A percentile compares a stretch with the other conserved stretches of the same genome.
Conservation (phyloP, 2,797 vertebrate genomes). For the Anguilla marmorata region DNA sequence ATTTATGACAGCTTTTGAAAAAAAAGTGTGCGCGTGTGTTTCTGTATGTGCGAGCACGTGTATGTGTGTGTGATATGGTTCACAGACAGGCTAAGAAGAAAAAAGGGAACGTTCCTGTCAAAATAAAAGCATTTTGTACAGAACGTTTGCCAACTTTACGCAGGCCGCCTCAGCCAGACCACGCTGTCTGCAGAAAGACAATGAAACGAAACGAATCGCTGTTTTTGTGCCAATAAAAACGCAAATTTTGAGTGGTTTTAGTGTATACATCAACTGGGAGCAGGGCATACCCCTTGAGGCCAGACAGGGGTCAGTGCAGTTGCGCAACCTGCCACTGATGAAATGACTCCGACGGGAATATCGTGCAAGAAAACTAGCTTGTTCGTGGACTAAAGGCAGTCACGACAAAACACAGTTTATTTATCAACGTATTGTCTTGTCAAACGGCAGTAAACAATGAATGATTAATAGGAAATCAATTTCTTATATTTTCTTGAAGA, state of each 20-base stretch:
- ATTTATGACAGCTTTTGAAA: neutral
- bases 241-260: neutral
- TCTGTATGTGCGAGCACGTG: too few relatives aligned
- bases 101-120: neutral
- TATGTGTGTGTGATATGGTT: too few relatives aligned
- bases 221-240: neutral
- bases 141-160: neutral
- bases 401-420: neutral
- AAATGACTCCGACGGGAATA: neutral
- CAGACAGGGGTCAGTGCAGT: constrained; percentile 9
- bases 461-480: neutral
- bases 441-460: neutral
- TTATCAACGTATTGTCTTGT: neutral
- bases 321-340: constrained; percentile 14
- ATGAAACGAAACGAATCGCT: neutral
- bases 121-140: neutral
- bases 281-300: neutral
- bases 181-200: too few relatives aligned
- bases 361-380: neutral
- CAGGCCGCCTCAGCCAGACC: neutral
- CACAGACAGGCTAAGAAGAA: neutral
- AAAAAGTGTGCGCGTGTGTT: too few relatives aligned
- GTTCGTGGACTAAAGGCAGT: neutral
- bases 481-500: neutral
- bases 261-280: neutral